These are phyloP conservation scores for Drosophila stalkeri DNA, from an alignment of 2,888 invertebrate species.

Conservation along the genomic window DNA sequence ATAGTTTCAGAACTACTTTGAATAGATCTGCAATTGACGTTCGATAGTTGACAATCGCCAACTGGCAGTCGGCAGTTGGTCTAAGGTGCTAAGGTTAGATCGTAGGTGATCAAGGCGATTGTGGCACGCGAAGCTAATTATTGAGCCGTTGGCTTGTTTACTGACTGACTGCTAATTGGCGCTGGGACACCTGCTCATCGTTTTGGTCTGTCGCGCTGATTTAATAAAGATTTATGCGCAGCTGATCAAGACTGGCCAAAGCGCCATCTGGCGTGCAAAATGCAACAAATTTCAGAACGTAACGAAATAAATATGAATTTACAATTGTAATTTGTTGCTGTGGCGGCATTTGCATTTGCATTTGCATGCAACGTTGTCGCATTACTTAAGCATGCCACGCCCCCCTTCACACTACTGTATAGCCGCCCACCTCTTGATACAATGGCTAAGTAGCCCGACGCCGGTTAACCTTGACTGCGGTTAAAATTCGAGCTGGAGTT, in stretches of 20 bases:
- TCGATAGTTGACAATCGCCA: not conserved
- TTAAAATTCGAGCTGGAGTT: slow-evolving; percentile 43
- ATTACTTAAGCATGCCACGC: slow-evolving; percentile 34
- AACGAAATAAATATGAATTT: slow-evolving; percentile 12
- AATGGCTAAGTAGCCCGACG: slow-evolving; percentile 45
- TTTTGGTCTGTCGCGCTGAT: slow-evolving; percentile 50
- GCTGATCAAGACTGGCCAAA: slow-evolving; percentile 35
- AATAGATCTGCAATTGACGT: slow-evolving; percentile 7
- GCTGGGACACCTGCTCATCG: slow-evolving; percentile 50
- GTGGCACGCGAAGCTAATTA: slow-evolving; percentile 18
- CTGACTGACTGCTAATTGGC: slow-evolving; percentile 46
- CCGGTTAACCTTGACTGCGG: slow-evolving; percentile 71
- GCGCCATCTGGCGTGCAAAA: slow-evolving; percentile 51
- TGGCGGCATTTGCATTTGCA: slow-evolving; percentile 15
- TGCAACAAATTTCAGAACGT: not conserved
- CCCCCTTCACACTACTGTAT: not conserved
- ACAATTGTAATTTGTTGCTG: slow-evolving; percentile 30
- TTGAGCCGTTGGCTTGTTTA: slow-evolving; percentile 42
- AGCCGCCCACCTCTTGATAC: slow-evolving; percentile 15
- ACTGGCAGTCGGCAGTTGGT: not conserved
- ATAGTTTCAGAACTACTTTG: not conserved
- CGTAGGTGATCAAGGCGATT: slow-evolving; percentile 14
- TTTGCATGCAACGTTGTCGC: slow-evolving; percentile 55
- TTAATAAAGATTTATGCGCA: slow-evolving; percentile 53
- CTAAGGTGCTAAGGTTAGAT: slow-evolving; percentile 2